Percentiles rank a stretch among this genome's conserved stretches.
These are phyloP conservation scores for Oegoconia quadripuncta DNA, from an alignment of 2,888 invertebrate genomes.

Conservation along the genomic window DNA sequence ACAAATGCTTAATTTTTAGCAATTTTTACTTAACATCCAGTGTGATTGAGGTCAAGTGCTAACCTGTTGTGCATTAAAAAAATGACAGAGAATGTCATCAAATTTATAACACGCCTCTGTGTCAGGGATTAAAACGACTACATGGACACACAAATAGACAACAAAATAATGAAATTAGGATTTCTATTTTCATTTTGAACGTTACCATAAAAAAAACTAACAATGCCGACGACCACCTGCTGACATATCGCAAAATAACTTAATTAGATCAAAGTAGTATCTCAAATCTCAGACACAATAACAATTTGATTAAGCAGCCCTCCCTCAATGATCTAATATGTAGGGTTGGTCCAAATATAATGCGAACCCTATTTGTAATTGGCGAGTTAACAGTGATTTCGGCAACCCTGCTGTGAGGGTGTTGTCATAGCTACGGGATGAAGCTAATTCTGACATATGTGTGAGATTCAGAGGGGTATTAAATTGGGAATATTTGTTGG, in stretches of 20 bases:
- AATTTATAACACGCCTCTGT: no score
- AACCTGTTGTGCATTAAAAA: no score
- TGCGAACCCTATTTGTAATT: conserved; percentile 51
- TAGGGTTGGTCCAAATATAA: conserved; percentile 37
- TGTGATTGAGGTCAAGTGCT: no score
- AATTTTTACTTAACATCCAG: no score
- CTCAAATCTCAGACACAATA: conserved; percentile 20
- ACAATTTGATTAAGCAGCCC: conserved; percentile 26
- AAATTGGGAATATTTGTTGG: not conserved
- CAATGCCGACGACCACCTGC: no score
- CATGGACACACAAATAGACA: no score
- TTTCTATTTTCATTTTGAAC: no score
- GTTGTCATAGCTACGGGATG: conserved; percentile 27
- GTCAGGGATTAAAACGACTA: no score
- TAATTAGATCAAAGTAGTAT: not conserved
- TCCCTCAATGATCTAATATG: conserved; percentile 22
- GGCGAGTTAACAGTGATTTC: conserved; percentile 31
- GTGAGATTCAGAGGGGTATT: not conserved
- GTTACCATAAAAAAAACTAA: no score
- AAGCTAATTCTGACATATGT: conserved; percentile 27
- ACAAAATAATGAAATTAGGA: no score
- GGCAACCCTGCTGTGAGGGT: conserved; percentile 33
- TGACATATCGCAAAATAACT: not conserved
- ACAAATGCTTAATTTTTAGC: no score
- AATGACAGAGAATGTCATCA: no score